These are phyloP conservation scores for Drosophila austrosaltans DNA, from an alignment of 2,888 invertebrate genomes.

Conservation along the genomic window DNA sequence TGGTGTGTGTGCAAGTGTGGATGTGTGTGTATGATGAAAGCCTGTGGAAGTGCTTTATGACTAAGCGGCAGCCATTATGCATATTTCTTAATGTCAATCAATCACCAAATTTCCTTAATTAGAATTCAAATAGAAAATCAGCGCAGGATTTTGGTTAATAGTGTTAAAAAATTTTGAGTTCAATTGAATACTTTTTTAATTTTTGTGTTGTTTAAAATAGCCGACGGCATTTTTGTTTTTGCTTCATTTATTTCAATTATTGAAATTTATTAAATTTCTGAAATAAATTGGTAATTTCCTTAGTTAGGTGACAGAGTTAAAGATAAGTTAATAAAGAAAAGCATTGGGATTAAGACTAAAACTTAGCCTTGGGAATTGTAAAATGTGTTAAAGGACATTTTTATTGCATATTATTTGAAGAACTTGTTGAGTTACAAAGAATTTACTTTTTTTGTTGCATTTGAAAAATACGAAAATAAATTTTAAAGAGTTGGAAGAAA, in stretches of 20 bases:
- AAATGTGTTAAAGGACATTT: too few species aligned
- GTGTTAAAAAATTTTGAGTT: not conserved
- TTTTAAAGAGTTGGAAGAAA: too few species aligned
- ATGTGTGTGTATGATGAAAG: slow-evolving; percentile 59
- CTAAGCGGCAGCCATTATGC: slow-evolving; percentile 82
- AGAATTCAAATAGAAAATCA: not conserved
- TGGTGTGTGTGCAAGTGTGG: slow-evolving; percentile 33
- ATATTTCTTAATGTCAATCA: slow-evolving; percentile 70
- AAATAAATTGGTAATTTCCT: not conserved
- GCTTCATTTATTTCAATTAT: not conserved
- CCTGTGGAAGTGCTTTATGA: slow-evolving; percentile 65
- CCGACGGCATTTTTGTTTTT: not conserved
- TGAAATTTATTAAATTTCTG: not conserved
- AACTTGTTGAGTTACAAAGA: too few species aligned
- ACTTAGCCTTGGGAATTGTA: too few species aligned
- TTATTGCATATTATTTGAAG: too few species aligned
- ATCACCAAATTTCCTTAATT: not conserved
- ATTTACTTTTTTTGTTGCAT: too few species aligned
- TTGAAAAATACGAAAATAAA: too few species aligned
- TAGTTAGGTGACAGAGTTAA: too few species aligned
- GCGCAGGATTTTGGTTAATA: not conserved
- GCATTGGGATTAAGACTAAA: too few species aligned
- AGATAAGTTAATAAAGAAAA: too few species aligned
- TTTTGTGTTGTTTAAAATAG: not conserved
- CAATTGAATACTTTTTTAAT: not conserved